Evolutionary conservation across 2,797 vertebrate genomes (phyloP).

Genomic region (Acanthurus leucopareius): DNA sequence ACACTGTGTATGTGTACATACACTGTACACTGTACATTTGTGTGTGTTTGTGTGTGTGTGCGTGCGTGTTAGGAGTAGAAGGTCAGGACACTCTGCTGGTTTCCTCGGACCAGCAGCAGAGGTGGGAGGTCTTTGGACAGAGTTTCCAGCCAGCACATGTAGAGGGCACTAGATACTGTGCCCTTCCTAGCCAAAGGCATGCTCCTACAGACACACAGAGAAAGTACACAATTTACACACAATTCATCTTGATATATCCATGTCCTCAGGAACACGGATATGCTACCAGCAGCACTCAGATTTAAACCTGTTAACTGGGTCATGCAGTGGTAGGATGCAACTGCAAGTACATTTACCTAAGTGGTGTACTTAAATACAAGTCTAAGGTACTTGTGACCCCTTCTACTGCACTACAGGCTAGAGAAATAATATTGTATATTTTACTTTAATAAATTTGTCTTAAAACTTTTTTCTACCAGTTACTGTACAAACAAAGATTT

Average conservation of each 20-base stretch:
- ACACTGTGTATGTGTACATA: not conserved
- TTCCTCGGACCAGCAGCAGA: slow-evolving; percentile 94
- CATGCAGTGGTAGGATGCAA: not conserved
- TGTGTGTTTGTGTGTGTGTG: slow-evolving; percentile 13
- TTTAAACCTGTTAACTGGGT: not conserved
- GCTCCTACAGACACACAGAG: slow-evolving; percentile 83
- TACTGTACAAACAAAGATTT: too few relatives aligned
- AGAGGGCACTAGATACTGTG: slow-evolving; percentile 94
- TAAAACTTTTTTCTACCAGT: too few relatives aligned
- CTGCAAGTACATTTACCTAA: not conserved
- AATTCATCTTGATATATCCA: not conserved
- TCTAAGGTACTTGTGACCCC: not conserved
- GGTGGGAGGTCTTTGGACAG: slow-evolving; percentile 94
- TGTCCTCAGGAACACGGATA: not conserved
- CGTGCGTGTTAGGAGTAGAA: slow-evolving; percentile 92
- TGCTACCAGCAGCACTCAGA: not conserved
- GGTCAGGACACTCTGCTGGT: slow-evolving; percentile 98
- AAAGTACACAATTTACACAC: not conserved
- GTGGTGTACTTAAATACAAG: not conserved
- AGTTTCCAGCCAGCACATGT: slow-evolving; percentile 97
- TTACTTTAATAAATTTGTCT: too few relatives aligned
- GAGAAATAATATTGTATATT: not conserved
- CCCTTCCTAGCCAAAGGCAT: slow-evolving; percentile 96
- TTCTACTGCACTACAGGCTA: not conserved
- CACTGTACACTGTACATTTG: not conserved